A percentile compares a stretch with the other conserved stretches of the same genome.
phyloP scores from a whole-genome alignment of 53 echinoderm and acorn worm genomes.

The Hippasteria phrygiana region DNA sequence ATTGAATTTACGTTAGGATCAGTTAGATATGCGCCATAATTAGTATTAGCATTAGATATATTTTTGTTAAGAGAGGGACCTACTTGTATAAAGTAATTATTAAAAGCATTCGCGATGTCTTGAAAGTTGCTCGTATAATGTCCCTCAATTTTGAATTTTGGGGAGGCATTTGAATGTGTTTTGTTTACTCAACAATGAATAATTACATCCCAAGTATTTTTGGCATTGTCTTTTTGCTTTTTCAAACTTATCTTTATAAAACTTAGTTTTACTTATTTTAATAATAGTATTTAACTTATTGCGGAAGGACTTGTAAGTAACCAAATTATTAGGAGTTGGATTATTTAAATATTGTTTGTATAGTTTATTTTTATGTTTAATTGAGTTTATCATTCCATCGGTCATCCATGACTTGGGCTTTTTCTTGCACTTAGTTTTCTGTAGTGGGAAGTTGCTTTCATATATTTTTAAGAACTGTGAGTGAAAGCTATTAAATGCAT shows the following conservation, averaged over 20 bases:
- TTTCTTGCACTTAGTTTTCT: neutral
- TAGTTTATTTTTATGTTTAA: conserved; percentile 3
- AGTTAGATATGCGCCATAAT: conserved; percentile 13
- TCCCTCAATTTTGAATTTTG: neutral
- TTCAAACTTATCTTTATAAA: no score
- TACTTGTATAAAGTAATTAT: neutral
- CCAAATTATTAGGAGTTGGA: neutral
- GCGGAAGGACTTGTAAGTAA: neutral
- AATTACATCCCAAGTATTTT: conserved; percentile 12
- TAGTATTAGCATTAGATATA: neutral
- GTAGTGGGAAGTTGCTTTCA: neutral
- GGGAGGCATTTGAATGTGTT: neutral
- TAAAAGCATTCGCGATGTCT: neutral
- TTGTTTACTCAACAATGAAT: neutral
- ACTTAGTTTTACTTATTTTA: no score
- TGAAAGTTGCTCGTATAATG: no score
- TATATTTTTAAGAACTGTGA: neutral
- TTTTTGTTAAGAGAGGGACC: neutral
- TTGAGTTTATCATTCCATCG: neutral
- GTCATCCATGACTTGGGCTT: conserved; percentile 10
- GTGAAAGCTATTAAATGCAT: neutral
- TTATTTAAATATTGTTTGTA: no score
- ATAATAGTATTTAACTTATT: no score
- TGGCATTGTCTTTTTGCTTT: neutral
- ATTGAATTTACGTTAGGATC: conserved; percentile 2